phyloP scores from a whole-genome alignment of 2,888 invertebrate genomes.

The Antitype chi region DNA sequence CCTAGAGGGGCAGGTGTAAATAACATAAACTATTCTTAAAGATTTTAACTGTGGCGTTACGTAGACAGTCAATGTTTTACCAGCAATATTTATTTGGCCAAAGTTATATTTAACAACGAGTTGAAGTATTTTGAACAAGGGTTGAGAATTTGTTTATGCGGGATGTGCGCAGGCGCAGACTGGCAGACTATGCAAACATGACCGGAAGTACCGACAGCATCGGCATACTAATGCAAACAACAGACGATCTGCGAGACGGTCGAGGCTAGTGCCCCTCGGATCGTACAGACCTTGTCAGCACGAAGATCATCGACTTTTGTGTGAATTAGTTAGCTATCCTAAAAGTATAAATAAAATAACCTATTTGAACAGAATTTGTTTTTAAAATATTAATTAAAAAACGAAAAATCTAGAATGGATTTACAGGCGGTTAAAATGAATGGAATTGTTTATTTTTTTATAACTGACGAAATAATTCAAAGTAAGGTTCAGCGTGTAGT shows the following conservation, averaged over 20 bases:
- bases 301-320: neutral
- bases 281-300: conserved; percentile 4
- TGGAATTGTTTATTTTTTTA: no score
- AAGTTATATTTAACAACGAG: neutral
- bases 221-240: conserved; percentile 64
- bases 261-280: conserved; percentile 20
- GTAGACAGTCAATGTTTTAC: neutral
- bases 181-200: conserved; percentile 60
- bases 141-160: conserved; percentile 70
- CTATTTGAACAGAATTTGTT: neutral
- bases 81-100: neutral
- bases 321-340: neutral
- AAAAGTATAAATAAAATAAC: no score
- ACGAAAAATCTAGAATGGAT: neutral
- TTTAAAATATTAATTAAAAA: neutral
- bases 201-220: conserved; percentile 60
- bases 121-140: conserved; percentile 37
- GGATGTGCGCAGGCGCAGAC: conserved; percentile 63
- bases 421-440: no score
- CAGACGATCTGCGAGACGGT: conserved; percentile 40
- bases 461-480: no score
- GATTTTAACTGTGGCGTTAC: neutral
- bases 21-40: neutral
- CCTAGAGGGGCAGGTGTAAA: neutral
- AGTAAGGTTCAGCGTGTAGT: no score